Base-by-base conservation (phyloP, 2,888 invertebrate genomes). In the Lycia hirtaria region DNA sequence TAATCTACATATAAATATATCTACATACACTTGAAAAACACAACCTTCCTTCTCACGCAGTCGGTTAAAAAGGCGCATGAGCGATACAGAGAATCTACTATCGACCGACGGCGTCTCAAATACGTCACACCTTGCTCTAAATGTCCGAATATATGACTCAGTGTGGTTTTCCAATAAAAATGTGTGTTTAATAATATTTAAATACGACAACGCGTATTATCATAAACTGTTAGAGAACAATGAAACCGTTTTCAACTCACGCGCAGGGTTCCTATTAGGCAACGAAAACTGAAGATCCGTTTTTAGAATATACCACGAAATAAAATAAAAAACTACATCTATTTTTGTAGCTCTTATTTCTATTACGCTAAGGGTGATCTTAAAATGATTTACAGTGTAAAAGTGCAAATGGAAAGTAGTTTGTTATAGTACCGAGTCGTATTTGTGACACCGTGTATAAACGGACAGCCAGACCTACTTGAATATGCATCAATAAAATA, bases 361-460 rank as follows among this genome's bases (percentile, higher is more conserved):
- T 14, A 19, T 9, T 3, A 0, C 0, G 4, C 35, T 72, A 71
- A 56, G 64, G 61, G 57, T 30, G 15, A 67, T 58, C 54, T 64
- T 65, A 28, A 53, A 62, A 63, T 59, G 48, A 38, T 35, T 47
- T 17, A 41, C 2, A 38, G 32, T 22, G 32, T 32, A 15, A 54
- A 48, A 28, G 44, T 56, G 62, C 48, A 63, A 60, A 51, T 35
- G 28, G 62, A 60, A 59, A 7, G 30, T 66, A 63, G 75, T 51
- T 49, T 63, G 61, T 72, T 55, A 65, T 74, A 81, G 75, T 74
- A 82, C 84, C 86, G 82, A 88, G 83, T 81, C 85, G 80, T 76
- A 74, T 84, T 48, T 83, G 80, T 85, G 81, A 75, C 76, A 87
- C 87, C 89, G 85, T 88, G 85, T 72, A 83, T 87, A 90, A 90